Evolutionary conservation across 64 coral and sea anemone genomes (phyloP), one percentile per base, ranked within the genome.

Genomic region (Orbicella faveolata): DNA sequence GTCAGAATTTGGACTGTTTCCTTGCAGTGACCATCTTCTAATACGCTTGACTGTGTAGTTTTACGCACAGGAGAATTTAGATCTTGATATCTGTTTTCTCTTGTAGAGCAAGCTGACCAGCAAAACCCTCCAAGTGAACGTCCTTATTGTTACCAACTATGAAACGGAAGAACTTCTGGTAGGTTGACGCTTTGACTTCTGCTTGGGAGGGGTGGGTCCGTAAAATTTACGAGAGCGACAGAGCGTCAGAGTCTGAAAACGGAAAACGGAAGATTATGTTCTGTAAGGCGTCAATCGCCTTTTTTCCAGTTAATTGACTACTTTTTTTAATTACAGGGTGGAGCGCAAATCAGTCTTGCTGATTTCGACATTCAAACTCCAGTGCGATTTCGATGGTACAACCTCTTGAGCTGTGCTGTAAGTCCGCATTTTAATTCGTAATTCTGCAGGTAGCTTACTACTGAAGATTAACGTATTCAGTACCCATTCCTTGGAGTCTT

Each of bases 301-400:
- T 34, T 61, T 15, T n/a, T 18, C 30, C 30, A 30, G 2, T 65
- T 34, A 6, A 10, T 16, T 76, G 6, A 20, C 34, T 23, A 25
- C 20, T 84, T 68, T 37, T 73, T 48, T 1, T 77, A 55, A 52
- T 21, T 76, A 79, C 64, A 99, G 97, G 94, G 94, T 81, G 94
- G 97, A 39, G 72, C 88, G 15, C 97, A 96, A 84, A 91, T 99
- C 75, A 95, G 97, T 26, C 68, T 99, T 23, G 97, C 94, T 37
- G 97, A 99, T 74, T 99, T 93, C 70, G 94, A 91, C 54, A 55
- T 93, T 62, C 91, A 99, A 52, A 74, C 94, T 67, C 97, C 97
- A 9, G 89, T 91, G 55, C 77, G 86, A 52, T 99, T 96, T 86
- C 83, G 91, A 81, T 96, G 94, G 97, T 99, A 89, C 65, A 99